A percentile compares a stretch with the other conserved stretches of the same genome.
phyloP scores from a whole-genome alignment of 2,888 invertebrate species.

The Carterocephalus palaemon region DNA sequence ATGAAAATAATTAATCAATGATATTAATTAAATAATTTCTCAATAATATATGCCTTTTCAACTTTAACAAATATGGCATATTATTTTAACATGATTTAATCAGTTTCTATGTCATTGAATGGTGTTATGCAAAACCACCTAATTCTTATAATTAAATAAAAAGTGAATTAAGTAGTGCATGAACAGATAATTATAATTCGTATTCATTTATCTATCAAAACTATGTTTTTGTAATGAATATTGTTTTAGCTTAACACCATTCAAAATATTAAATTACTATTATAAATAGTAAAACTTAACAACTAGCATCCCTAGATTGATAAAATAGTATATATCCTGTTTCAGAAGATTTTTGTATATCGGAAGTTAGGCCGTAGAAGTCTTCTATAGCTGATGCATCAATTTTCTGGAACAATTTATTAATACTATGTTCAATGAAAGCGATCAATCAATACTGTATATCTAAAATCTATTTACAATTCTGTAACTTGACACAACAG shows the following conservation, averaged over 20 bases:
- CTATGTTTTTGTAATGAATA: conserved; percentile 12
- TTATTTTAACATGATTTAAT: conserved; percentile 60
- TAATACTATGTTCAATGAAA: background rate
- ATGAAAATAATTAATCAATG: conserved; percentile 44
- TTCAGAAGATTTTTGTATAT: conserved; percentile 99
- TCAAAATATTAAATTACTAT: conserved; percentile 70
- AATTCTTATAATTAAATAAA: conserved; percentile 4
- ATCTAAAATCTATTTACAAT: no score
- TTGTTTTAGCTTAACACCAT: conserved; percentile 21
- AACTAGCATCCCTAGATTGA: conserved; percentile 90
- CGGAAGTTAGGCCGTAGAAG: conserved; percentile 99
- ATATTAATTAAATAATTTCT: conserved; percentile 60
- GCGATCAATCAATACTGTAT: background rate
- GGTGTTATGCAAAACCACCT: conserved; percentile 19
- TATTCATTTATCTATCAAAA: conserved; percentile 15
- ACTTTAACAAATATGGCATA: conserved; percentile 74
- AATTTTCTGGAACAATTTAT: conserved; percentile 91
- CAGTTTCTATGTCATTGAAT: conserved; percentile 47
- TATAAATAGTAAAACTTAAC: conserved; percentile 73
- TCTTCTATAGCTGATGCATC: conserved; percentile 99
- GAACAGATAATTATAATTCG: conserved; percentile 3
- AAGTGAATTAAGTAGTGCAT: conserved; percentile 4
- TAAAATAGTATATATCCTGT: conserved; percentile 99
- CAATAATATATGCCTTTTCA: conserved; percentile 70
- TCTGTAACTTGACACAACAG: no score